A percentile compares a stretch with the other conserved stretches of the same genome.
phyloP scores from a whole-genome alignment of 2,888 invertebrate species.

The Dioctria linearis region DNA sequence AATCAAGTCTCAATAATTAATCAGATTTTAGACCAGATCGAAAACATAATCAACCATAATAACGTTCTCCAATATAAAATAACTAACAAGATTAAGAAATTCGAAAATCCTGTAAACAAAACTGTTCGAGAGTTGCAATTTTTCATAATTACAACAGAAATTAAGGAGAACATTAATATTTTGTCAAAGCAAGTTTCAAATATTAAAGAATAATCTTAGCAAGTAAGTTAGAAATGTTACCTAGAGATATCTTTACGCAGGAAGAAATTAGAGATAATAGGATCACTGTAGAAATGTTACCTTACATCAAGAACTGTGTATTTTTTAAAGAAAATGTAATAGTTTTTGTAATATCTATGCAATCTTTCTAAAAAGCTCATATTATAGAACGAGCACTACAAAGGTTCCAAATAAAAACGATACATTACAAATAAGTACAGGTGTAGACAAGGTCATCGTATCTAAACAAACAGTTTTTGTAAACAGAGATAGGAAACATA shows the following conservation, averaged over 20 bases:
- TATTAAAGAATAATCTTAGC: too few species aligned
- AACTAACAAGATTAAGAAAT: conserved; percentile 25
- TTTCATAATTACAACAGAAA: conserved; percentile 29
- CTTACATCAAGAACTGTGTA: conserved; percentile 31
- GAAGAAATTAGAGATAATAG: too few species aligned
- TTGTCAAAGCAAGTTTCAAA: too few species aligned
- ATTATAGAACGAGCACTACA: conserved; percentile 27
- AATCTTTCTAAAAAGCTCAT: neutral
- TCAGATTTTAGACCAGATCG: conserved; percentile 31
- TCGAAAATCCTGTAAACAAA: conserved; percentile 28
- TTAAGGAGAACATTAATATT: neutral
- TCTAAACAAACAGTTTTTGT: conserved; percentile 26
- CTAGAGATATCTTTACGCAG: too few species aligned
- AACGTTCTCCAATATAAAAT: conserved; percentile 26
- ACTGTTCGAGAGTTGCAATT: conserved; percentile 10
- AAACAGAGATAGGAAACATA: conserved; percentile 17
- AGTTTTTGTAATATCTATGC: conserved; percentile 23
- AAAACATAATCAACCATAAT: conserved; percentile 41
- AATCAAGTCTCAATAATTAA: conserved; percentile 28
- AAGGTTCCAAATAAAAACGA: conserved; percentile 47
- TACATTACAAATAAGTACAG: conserved; percentile 33
- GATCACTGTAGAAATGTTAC: too few species aligned
- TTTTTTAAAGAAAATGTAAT: conserved; percentile 22
- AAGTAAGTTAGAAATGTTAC: neutral
- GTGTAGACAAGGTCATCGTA: conserved; percentile 15